A percentile compares a stretch with the other conserved stretches of the same genome.
phyloP scores from a whole-genome alignment of 2,113 vertebrate species.

The Pomatostomus ruficeps region DNA sequence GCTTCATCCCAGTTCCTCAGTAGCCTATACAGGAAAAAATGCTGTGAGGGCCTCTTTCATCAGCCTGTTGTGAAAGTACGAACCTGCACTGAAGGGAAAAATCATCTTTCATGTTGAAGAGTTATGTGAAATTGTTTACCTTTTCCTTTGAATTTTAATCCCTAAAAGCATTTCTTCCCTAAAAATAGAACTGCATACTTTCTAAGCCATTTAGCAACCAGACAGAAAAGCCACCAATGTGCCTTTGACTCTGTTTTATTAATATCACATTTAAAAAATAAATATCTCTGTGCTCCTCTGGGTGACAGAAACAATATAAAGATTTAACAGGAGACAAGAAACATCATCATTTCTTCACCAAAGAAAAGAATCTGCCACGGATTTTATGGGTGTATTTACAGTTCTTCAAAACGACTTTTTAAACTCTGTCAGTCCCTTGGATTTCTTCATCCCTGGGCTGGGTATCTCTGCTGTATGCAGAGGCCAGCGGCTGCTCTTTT shows the following conservation, averaged over 20 bases:
- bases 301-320: background rate
- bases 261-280: background rate
- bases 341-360: background rate
- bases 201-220: background rate
- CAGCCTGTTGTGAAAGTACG: background rate
- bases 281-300: background rate
- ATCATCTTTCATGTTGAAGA: fast-evolving
- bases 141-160: slow-evolving; percentile 26
- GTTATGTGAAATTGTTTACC: background rate
- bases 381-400: background rate
- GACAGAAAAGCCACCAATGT: background rate
- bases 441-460: background rate
- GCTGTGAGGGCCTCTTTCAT: background rate
- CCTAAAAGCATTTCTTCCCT: background rate
- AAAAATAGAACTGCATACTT: background rate
- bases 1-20: background rate
- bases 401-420: background rate
- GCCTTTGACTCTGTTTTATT: background rate
- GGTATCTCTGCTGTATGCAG: background rate
- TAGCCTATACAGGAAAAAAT: background rate
- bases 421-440: background rate
- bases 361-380: background rate
- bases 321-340: background rate
- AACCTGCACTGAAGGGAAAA: background rate
- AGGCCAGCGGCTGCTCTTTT: background rate